Base-by-base conservation (phyloP, 2,797 vertebrate species). In the Spatula clypeata region DNA sequence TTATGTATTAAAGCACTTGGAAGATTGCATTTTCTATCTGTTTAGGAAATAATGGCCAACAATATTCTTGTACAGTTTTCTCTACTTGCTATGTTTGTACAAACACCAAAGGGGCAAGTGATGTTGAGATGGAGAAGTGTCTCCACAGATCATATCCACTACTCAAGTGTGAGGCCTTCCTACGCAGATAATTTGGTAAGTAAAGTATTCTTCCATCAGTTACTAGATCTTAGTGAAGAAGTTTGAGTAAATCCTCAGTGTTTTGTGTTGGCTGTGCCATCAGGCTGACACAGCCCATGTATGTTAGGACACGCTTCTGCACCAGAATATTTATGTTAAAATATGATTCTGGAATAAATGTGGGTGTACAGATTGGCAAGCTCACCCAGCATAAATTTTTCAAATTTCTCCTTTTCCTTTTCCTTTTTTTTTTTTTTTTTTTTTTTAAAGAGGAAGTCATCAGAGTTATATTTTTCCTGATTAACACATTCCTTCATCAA, bases 401-500 rank as follows among this genome's bases (percentile, higher is more conserved):
- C 31, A 51, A 67, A 86, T 90, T 94, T 97, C 49, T 97, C 29
- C 42, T 94, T 75, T 92, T 20, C 38, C 26, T 26, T 88, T 97
- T 91, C 76, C 7, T 71, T 79, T 60, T 81, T 19, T 94, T 95
- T 85, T 70, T 4, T 49, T 20, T 40, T 51, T 54, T 74, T 44
- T 83, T 76, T 9, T 2, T 9, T 45, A 42, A 42, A 65, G 34
- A 95, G 67, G 36, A 97, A 96, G 67, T 96, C 94, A 97, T 93
- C 87, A 44, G 38, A 93, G 81, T 92, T 95, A 83, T 90, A 96
- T 97, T 97, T 92, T 96, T 83, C 76, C 93, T 90, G 91, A 97
- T 98, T 96, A 98, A 95, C 94, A 95, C 88, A 79, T 97, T 97
- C 96, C 90, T 97, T 97, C 96, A 97, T 97, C 97, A 98, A 96